Conservation (phyloP, 2,888 invertebrate genomes). For the Cremastobaeus sp. region DNA sequence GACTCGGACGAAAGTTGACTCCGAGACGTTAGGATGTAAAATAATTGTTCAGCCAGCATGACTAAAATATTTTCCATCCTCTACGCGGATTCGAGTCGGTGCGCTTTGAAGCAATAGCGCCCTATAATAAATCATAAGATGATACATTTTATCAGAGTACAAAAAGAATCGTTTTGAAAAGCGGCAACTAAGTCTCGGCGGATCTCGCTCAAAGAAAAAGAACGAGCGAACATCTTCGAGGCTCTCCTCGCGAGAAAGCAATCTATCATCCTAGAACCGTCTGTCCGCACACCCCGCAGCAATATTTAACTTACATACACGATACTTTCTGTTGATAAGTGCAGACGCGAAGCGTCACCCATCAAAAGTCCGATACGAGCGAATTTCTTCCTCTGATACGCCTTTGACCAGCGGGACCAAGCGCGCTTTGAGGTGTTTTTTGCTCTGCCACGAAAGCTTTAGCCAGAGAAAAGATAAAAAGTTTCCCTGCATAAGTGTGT, state of each 20-base stretch:
- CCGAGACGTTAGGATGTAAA: too few relatives aligned
- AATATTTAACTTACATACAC: constrained; percentile 37
- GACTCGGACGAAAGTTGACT: too few relatives aligned
- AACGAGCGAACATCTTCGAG: constrained; percentile 38
- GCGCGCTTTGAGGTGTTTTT: constrained; percentile 50
- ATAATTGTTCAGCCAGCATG: too few relatives aligned
- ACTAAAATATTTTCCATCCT: constrained; percentile 13
- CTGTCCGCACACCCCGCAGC: constrained; percentile 42
- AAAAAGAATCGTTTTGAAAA: constrained; percentile 58
- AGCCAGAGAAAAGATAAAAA: constrained; percentile 46
- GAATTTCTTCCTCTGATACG: constrained; percentile 7
- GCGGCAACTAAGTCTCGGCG: constrained; percentile 48
- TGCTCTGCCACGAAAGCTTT: constrained; percentile 41
- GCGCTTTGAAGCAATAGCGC: constrained; percentile 60
- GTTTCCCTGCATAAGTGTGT: constrained; percentile 51
- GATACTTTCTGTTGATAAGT: constrained; percentile 47
- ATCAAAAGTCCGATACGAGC: constrained; percentile 11
- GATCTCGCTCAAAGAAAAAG: constrained; percentile 35
- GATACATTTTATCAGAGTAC: constrained; percentile 73
- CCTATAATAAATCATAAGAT: constrained; percentile 75
- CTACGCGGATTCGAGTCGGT: constrained; percentile 31
- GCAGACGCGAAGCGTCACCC: constrained; percentile 31
- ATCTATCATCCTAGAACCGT: constrained; percentile 73
- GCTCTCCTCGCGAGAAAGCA: constrained; percentile 64
- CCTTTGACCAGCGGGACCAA: constrained; percentile 36